These are phyloP conservation scores for Romanogobio albipinnatus DNA, from an alignment of 2,113 vertebrate genomes.

Conservation along the genomic window DNA sequence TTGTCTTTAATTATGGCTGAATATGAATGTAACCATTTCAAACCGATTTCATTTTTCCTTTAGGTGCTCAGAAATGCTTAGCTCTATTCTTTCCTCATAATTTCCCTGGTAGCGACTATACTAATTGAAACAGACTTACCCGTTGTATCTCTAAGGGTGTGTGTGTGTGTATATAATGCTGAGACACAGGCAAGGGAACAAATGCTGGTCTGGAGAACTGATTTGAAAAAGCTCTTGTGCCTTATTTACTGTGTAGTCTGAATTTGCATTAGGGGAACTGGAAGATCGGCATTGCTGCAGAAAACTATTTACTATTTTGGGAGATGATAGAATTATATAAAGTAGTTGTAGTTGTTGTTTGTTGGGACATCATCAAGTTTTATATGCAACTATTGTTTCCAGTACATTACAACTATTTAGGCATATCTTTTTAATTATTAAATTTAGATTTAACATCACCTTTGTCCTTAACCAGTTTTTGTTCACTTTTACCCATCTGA, in stretches of 20 bases:
- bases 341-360: constrained; percentile 3
- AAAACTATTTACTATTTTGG: constrained; percentile 33
- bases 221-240: constrained; percentile 46
- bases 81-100: background rate
- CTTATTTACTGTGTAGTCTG: constrained; percentile 47
- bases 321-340: constrained; percentile 26
- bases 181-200: background rate
- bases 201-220: background rate
- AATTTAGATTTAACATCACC: constrained; percentile 53
- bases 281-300: background rate
- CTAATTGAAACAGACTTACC: background rate
- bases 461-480: background rate
- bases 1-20: background rate
- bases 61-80: background rate
- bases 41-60: background rate
- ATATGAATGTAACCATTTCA: constrained; percentile 3
- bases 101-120: no score
- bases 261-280: background rate
- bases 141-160: background rate
- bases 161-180: background rate
- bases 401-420: constrained; percentile 57
- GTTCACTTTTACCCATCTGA: background rate
- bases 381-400: constrained; percentile 63
- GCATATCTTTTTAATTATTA: constrained; percentile 72
- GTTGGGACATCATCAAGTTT: constrained; percentile 56